Percentiles rank a stretch among this genome's conserved stretches.
Conservation (phyloP, 2,797 vertebrate species). For the Cirrhinus molitorella region DNA sequence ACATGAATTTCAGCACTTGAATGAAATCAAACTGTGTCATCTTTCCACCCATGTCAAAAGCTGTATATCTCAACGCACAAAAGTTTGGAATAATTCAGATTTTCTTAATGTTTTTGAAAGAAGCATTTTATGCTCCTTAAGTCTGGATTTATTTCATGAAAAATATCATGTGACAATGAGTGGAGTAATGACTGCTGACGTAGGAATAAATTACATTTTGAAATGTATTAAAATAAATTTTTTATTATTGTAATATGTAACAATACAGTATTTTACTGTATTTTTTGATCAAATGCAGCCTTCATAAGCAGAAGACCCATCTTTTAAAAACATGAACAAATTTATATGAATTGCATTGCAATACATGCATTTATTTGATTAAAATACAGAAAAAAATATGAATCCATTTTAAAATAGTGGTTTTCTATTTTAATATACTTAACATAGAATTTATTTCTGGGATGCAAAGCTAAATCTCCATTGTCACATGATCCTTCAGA, state of each 20-base stretch:
- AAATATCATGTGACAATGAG: not conserved
- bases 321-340: not conserved
- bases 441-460: too few species aligned
- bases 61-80: not conserved
- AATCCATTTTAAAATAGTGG: too few species aligned
- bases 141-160: not conserved
- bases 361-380: too few species aligned
- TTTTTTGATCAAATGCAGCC: not conserved
- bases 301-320: not conserved
- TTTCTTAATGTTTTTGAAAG: too few species aligned
- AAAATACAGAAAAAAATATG: too few species aligned
- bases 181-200: not conserved
- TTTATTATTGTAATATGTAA: not conserved
- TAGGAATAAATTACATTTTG: not conserved
- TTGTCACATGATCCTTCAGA: too few species aligned
- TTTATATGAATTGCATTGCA: too few species aligned
- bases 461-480: too few species aligned
- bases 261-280: not conserved
- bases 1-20: not conserved
- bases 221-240: not conserved
- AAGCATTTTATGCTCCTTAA: not conserved
- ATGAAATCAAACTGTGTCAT: not conserved
- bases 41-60: not conserved
- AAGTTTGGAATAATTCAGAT: not conserved
- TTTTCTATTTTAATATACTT: too few species aligned